Conservation (phyloP, 2,797 vertebrate genomes). For the Trachurus trachurus region DNA sequence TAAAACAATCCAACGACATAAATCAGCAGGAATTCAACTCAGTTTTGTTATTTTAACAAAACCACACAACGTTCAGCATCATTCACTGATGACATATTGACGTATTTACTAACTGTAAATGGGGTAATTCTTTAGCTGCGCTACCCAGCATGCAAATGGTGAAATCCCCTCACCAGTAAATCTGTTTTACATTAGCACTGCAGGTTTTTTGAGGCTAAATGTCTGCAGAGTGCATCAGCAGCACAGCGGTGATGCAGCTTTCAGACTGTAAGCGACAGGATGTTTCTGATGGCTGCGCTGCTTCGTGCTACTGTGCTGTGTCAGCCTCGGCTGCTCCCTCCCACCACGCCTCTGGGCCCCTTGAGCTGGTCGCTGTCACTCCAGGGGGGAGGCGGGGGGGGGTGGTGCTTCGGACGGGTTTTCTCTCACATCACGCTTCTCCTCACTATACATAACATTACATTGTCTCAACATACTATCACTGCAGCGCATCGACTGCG, state of each 20-base stretch:
- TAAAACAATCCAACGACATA: background rate
- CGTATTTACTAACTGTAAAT: background rate
- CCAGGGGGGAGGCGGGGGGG: background rate
- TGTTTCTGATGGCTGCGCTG: background rate
- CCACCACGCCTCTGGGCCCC: constrained; percentile 12
- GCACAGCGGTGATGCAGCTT: background rate
- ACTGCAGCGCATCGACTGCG: constrained; percentile 14
- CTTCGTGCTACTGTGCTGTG: constrained; percentile 10
- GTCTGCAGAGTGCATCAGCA: background rate
- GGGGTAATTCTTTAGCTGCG: constrained; percentile 1
- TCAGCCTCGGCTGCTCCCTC: constrained; percentile 22
- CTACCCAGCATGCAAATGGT: constrained; percentile 2
- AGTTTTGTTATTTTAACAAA: background rate
- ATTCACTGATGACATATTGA: background rate
- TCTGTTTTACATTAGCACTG: background rate
- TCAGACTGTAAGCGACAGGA: background rate
- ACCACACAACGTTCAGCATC: background rate
- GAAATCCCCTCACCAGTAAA: background rate
- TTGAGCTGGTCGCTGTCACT: background rate
- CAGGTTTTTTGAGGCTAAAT: constrained; percentile 16
- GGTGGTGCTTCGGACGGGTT: constrained; percentile 26
- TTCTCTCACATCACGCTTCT: constrained; percentile 26
- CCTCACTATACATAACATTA: constrained; percentile 19
- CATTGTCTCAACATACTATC: constrained; percentile 18
- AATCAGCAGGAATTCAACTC: background rate